These are phyloP conservation scores for Remorina albescens DNA, from an alignment of 2,797 vertebrate genomes.

Conservation along the genomic window DNA sequence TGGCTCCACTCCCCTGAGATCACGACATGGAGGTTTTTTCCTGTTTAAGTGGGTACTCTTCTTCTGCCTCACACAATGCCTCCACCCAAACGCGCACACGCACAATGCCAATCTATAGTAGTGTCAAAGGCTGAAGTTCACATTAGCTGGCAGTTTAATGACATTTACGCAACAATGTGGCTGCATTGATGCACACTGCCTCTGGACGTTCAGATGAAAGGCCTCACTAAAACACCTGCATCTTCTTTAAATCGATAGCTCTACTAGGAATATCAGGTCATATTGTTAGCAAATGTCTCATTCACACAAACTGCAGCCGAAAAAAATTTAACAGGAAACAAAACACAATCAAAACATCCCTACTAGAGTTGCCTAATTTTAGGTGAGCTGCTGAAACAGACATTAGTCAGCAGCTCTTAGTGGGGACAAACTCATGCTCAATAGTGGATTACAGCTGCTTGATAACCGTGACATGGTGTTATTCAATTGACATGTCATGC, in stretches of 20 bases:
- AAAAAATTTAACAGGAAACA: not conserved
- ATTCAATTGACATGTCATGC: slow-evolving; percentile 21
- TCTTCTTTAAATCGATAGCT: not conserved
- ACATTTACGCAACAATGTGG: slow-evolving; percentile 22
- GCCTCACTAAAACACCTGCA: slow-evolving; percentile 2
- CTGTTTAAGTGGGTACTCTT: slow-evolving; percentile 31
- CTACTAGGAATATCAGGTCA: not conserved
- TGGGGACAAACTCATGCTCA: slow-evolving; percentile 15
- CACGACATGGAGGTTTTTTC: slow-evolving; percentile 18
- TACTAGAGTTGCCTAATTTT: slow-evolving; percentile 5
- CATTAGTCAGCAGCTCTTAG: slow-evolving; percentile 24
- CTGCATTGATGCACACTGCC: slow-evolving; percentile 1
- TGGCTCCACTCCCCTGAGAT: slow-evolving; percentile 26
- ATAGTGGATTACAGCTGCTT: slow-evolving; percentile 34
- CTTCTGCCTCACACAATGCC: not conserved
- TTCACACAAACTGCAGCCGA: not conserved
- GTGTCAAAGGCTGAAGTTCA: slow-evolving; percentile 57
- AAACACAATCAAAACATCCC: not conserved
- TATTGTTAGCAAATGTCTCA: not conserved
- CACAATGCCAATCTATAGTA: not conserved
- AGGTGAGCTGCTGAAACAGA: not conserved
- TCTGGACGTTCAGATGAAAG: slow-evolving; percentile 15
- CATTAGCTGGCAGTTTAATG: slow-evolving; percentile 50
- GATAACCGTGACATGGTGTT: slow-evolving; percentile 26
- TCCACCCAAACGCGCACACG: not conserved